Conservation (phyloP, 2,888 invertebrate genomes). For the Uloborus plumipes region DNA sequence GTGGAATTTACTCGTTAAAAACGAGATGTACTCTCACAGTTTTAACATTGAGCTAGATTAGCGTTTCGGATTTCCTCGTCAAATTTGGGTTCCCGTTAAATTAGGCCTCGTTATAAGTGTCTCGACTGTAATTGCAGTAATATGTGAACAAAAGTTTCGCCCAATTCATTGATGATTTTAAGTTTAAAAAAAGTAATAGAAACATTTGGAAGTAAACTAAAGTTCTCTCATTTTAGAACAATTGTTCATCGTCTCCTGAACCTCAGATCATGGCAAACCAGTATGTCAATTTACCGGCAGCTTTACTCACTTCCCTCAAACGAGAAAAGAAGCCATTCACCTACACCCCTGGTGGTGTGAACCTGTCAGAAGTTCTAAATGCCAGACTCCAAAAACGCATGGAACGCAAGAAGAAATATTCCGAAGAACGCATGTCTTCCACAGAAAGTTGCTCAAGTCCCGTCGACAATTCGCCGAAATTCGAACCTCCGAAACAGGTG, state of each 20-base stretch:
- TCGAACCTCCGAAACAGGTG: conserved; percentile 71
- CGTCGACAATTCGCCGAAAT: conserved; percentile 40
- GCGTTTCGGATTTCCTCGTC: no score
- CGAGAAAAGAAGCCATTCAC: conserved; percentile 96
- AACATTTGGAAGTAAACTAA: no score
- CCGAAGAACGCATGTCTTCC: conserved; percentile 74
- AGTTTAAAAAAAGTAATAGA: no score
- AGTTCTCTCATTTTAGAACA: conserved; percentile 9
- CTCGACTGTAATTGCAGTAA: no score
- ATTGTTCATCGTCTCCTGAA: conserved; percentile 28
- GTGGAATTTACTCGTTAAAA: no score
- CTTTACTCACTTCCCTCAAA: conserved; percentile 88
- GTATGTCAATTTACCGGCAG: conserved; percentile 76
- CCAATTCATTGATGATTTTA: no score
- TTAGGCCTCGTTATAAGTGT: no score
- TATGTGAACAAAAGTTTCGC: no score
- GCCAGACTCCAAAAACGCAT: conserved; percentile 88
- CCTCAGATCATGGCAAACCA: conserved; percentile 45
- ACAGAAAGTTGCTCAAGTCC: conserved; percentile 72
- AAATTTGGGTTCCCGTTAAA: no score
- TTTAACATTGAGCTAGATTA: no score
- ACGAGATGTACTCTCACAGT: no score
- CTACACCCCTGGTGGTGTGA: conserved; percentile 93
- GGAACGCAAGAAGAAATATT: conserved; percentile 77
- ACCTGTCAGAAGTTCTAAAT: conserved; percentile 88